Conservation (phyloP, 2,797 vertebrate genomes). For the Lithobates pipiens region DNA sequence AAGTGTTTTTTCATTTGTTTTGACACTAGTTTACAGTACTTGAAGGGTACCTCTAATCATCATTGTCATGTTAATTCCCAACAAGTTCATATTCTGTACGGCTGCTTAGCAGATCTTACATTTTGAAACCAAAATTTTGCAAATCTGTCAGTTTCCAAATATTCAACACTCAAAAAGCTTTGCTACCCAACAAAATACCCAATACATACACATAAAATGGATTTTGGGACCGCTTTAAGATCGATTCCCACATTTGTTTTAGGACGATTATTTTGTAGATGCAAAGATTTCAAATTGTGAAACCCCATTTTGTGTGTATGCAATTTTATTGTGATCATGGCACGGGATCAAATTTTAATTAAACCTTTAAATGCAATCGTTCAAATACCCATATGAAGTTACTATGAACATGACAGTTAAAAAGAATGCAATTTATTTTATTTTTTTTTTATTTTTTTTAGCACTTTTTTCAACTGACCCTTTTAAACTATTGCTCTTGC, state of each 20-base stretch:
- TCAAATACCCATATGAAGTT: neutral
- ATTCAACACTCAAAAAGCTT: no score
- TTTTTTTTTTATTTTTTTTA: no score
- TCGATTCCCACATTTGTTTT: neutral
- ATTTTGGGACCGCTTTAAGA: neutral
- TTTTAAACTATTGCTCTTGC: neutral
- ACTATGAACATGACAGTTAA: neutral
- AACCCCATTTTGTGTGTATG: neutral
- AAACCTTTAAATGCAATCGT: no score
- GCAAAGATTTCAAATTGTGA: neutral
- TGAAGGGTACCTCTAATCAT: neutral
- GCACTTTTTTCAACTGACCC: neutral
- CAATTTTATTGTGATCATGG: neutral
- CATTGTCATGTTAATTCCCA: neutral
- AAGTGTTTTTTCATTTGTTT: neutral
- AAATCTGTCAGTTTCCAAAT: neutral
- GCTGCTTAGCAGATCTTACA: neutral
- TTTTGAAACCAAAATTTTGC: neutral
- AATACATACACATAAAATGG: neutral
- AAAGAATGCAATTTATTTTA: neutral
- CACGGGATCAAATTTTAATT: neutral
- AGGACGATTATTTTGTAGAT: neutral
- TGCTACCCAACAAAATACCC: no score
- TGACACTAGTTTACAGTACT: neutral
- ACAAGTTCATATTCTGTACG: no score